These are phyloP conservation scores for Actenoides lindsayi DNA, from an alignment of 2,113 vertebrate genomes.

Conservation along the genomic window DNA sequence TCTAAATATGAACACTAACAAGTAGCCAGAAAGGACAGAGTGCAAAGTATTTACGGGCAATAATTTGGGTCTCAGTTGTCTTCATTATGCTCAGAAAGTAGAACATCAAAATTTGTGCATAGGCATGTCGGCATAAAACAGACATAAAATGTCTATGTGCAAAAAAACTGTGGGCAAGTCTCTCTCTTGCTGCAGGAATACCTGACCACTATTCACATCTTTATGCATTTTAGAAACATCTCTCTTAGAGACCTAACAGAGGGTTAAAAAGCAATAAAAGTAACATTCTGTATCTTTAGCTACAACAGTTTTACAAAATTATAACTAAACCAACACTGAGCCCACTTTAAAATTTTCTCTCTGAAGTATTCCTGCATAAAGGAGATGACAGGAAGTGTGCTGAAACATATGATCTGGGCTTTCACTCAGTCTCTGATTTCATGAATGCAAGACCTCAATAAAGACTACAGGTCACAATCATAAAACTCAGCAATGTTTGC, in stretches of 20 bases:
- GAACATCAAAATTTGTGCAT: neutral
- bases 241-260: neutral
- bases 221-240: neutral
- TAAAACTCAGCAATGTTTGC: neutral
- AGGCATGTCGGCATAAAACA: neutral
- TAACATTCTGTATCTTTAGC: neutral
- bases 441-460: neutral
- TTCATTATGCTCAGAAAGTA: constrained; percentile 33
- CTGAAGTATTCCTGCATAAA: neutral
- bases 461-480: neutral
- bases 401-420: neutral
- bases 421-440: neutral
- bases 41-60: constrained; percentile 3
- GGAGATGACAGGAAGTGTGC: neutral
- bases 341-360: neutral
- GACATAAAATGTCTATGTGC: neutral
- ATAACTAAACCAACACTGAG: neutral
- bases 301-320: neutral
- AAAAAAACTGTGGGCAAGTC: neutral
- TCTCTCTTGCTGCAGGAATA: neutral
- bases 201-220: neutral
- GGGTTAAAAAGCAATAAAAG: neutral
- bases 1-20: neutral
- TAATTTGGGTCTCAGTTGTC: neutral
- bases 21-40: neutral